Evolutionary conservation across 2,797 vertebrate genomes (phyloP).

Genomic region (Siniperca undulata): DNA sequence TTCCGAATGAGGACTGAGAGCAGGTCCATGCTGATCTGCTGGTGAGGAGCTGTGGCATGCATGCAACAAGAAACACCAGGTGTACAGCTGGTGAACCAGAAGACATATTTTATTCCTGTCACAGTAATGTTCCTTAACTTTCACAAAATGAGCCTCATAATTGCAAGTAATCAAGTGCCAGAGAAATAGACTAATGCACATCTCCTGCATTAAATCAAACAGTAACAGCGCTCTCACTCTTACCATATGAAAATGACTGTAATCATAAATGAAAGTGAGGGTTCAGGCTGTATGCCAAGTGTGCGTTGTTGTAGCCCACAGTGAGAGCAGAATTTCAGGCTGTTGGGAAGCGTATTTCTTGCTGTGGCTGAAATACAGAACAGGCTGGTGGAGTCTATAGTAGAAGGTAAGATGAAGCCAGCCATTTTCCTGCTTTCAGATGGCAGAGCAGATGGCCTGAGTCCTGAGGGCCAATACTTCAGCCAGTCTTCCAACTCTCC

Average conservation of each 20-base stretch:
- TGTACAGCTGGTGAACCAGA: constrained; percentile 21
- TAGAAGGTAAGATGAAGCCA: constrained; percentile 54
- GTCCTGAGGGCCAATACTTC: constrained; percentile 44
- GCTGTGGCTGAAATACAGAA: constrained; percentile 58
- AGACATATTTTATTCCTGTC: constrained; percentile 26
- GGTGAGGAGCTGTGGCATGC: constrained; percentile 6
- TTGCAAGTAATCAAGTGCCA: constrained; percentile 40
- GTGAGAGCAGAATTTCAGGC: constrained; percentile 64
- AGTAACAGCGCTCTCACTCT: constrained; percentile 24
- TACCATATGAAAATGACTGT: constrained; percentile 53
- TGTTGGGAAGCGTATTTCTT: constrained; percentile 60
- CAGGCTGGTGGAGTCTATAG: constrained; percentile 46
- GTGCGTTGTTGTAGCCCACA: constrained; percentile 46
- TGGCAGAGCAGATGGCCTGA: constrained; percentile 76
- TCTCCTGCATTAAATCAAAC: constrained; percentile 46
- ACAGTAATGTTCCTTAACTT: constrained; percentile 16
- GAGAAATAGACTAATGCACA: constrained; percentile 14
- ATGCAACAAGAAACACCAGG: constrained; percentile 43
- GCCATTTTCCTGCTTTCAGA: constrained; percentile 73
- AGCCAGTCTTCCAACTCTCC: constrained; percentile 48
- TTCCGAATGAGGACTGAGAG: constrained; percentile 30
- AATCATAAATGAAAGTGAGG: constrained; percentile 65
- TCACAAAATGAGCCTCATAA: constrained; percentile 37
- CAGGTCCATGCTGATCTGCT: constrained; percentile 18
- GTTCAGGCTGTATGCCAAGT: constrained; percentile 37